Evolutionary conservation across 2,888 invertebrate species (phyloP).

Genomic region (Autographa pulchrina): DNA sequence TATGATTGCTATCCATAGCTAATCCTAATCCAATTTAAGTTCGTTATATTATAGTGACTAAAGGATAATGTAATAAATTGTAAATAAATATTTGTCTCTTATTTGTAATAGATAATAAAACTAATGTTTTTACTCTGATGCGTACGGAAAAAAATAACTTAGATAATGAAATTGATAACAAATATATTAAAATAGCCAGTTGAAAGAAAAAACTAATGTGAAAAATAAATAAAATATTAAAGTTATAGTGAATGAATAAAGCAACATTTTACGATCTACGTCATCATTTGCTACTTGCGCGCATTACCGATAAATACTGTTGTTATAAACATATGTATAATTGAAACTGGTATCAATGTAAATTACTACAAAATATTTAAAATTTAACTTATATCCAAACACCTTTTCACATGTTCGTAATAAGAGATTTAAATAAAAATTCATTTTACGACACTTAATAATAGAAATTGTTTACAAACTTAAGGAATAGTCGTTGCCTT

Average conservation of each 20-base stretch:
- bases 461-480: slow-evolving; percentile 79
- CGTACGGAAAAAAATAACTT: slow-evolving; percentile 61
- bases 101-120: slow-evolving; percentile 59
- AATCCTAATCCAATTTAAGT: slow-evolving; percentile 72
- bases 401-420: slow-evolving; percentile 79
- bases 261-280: slow-evolving; percentile 39
- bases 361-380: slow-evolving; percentile 66
- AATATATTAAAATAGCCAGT: slow-evolving; percentile 48
- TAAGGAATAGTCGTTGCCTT: slow-evolving; percentile 89
- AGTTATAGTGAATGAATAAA: slow-evolving; percentile 34
- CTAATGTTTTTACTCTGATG: slow-evolving; percentile 70
- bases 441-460: slow-evolving; percentile 71
- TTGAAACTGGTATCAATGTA: slow-evolving; percentile 68
- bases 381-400: slow-evolving; percentile 59
- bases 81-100: slow-evolving; percentile 74
- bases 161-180: slow-evolving; percentile 69
- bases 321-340: slow-evolving; percentile 59
- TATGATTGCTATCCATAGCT: slow-evolving; percentile 63
- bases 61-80: slow-evolving; percentile 79
- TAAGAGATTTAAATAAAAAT: slow-evolving; percentile 70
- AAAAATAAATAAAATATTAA: slow-evolving; percentile 27
- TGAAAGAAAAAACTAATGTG: slow-evolving; percentile 27
- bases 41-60: slow-evolving; percentile 71
- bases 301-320: slow-evolving; percentile 55
- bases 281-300: slow-evolving; percentile 34